phyloP scores from a whole-genome alignment of 2,888 invertebrate species.

The Cryptus armator region DNA sequence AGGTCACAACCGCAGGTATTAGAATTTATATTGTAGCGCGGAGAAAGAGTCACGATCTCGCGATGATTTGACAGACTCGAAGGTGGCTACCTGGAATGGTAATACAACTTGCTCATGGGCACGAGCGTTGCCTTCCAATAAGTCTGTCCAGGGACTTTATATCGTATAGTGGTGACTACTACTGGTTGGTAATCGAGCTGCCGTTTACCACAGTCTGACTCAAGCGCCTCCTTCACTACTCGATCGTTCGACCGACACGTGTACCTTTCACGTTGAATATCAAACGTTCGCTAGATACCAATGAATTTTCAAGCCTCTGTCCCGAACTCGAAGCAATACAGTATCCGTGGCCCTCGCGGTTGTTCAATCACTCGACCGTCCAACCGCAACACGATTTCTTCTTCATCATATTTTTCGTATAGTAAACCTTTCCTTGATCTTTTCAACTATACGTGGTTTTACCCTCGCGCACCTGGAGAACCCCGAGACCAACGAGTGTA shows the following conservation, averaged over 20 bases:
- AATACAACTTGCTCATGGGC: conserved; percentile 49
- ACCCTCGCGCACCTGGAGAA: neutral
- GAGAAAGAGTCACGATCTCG: conserved; percentile 47
- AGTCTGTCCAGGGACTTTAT: conserved; percentile 24
- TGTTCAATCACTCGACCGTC: too few species aligned
- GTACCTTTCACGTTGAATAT: conserved; percentile 43
- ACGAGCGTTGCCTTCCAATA: conserved; percentile 63
- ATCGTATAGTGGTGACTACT: conserved; percentile 4
- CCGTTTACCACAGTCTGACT: conserved; percentile 7
- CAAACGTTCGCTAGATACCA: conserved; percentile 18
- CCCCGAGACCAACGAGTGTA: conserved; percentile 39
- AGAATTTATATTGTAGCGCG: neutral
- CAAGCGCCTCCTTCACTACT: conserved; percentile 2
- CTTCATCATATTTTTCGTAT: too few species aligned
- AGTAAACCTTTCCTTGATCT: neutral
- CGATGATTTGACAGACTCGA: conserved; percentile 59
- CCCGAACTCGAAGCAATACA: neutral
- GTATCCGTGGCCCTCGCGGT: too few species aligned
- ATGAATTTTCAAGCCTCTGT: conserved; percentile 20
- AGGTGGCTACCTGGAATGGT: conserved; percentile 56
- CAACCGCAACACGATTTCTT: too few species aligned
- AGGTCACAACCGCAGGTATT: neutral
- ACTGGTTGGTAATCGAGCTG: conserved; percentile 31
- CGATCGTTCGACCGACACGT: conserved; percentile 44
- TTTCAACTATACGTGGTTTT: neutral